Conservation (phyloP, 2,797 vertebrate species). For the Pangasius sanitwongsei region DNA sequence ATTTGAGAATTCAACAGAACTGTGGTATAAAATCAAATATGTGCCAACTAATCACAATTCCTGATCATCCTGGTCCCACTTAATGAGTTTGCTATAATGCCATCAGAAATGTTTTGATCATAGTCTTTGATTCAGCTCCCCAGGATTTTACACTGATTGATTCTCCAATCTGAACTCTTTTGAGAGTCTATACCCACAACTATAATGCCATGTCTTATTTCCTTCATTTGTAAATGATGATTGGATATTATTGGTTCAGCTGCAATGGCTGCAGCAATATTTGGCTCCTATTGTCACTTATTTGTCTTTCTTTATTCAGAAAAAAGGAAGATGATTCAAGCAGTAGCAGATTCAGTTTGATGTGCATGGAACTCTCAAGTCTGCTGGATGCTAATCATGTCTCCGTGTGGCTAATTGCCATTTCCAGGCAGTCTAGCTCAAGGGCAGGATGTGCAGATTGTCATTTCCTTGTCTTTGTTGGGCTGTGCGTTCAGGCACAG, state of each 20-base stretch:
- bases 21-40: neutral
- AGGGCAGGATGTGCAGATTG: constrained; percentile 56
- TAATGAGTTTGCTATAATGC: constrained; percentile 13
- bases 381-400: constrained; percentile 57
- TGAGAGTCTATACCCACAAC: neutral
- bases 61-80: neutral
- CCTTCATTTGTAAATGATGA: constrained; percentile 7
- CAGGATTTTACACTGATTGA: constrained; percentile 20
- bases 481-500: constrained; percentile 41
- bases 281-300: neutral
- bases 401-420: constrained; percentile 55
- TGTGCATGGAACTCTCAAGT: constrained; percentile 27
- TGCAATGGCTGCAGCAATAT: constrained; percentile 6
- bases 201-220: neutral
- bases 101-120: constrained; percentile 8
- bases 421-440: constrained; percentile 53
- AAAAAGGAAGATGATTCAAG: constrained; percentile 32
- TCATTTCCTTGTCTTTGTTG: constrained; percentile 57
- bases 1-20: neutral
- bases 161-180: constrained; percentile 5
- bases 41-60: neutral
- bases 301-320: constrained; percentile 33
- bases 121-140: constrained; percentile 15
- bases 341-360: constrained; percentile 36
- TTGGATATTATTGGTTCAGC: constrained; percentile 4